These are phyloP conservation scores for Apoderus coryli DNA, from an alignment of 2,888 invertebrate genomes.

Conservation along the genomic window DNA sequence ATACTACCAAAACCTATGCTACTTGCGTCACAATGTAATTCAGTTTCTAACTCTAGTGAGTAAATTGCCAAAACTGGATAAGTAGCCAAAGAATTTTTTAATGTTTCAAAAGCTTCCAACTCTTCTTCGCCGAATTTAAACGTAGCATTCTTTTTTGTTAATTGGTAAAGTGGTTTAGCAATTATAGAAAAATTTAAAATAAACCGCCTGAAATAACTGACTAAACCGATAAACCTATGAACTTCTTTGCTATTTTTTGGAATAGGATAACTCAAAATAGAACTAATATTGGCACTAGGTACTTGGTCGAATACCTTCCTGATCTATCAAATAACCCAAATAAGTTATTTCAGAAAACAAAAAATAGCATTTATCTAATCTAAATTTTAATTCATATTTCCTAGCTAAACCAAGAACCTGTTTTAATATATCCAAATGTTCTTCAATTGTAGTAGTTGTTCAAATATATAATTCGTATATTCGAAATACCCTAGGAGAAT, in stretches of 20 bases:
- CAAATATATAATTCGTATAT: not conserved
- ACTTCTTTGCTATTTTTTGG: conserved; percentile 10
- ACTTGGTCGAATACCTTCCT: conserved; percentile 10
- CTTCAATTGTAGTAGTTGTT: not conserved
- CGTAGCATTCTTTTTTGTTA: conserved; percentile 16
- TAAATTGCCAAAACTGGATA: conserved; percentile 23
- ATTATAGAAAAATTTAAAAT: conserved; percentile 12
- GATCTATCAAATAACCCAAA: conserved; percentile 19
- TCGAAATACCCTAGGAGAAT: conserved; percentile 3
- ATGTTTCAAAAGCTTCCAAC: conserved; percentile 11
- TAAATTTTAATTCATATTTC: conserved; percentile 13
- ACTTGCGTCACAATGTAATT: conserved; percentile 27
- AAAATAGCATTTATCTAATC: conserved; percentile 20
- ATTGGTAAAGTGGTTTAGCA: conserved; percentile 22
- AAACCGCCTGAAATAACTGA: conserved; percentile 13
- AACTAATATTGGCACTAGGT: conserved; percentile 10
- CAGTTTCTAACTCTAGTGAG: conserved; percentile 21
- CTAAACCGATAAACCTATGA: conserved; percentile 12
- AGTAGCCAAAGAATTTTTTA: conserved; percentile 15
- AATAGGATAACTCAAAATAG: conserved; percentile 12
- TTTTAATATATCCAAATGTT: not conserved
- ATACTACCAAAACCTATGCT: conserved; percentile 23
- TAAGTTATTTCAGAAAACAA: conserved; percentile 16
- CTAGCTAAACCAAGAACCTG: conserved; percentile 3
- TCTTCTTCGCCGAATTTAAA: conserved; percentile 21